Conservation (phyloP, 2,888 invertebrate species). For the Philopedon plagiatum region DNA sequence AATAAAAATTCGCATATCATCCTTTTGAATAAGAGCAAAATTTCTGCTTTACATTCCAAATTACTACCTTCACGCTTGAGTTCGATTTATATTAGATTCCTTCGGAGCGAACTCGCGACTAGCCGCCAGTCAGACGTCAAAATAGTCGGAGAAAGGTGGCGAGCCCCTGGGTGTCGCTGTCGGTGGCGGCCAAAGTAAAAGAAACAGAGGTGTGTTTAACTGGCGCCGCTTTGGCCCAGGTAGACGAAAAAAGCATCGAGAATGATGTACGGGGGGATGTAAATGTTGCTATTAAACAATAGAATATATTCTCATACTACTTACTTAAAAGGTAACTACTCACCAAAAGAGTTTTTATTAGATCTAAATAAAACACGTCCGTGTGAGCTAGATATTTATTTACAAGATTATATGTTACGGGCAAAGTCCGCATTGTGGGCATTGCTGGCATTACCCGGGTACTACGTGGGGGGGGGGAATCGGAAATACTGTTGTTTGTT, state of each 20-base stretch:
- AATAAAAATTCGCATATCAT: slow-evolving; percentile 18
- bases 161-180: slow-evolving; percentile 47
- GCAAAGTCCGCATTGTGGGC: too few species aligned
- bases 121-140: slow-evolving; percentile 50
- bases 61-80: slow-evolving; percentile 43
- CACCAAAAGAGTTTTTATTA: too few species aligned
- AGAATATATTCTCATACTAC: not conserved
- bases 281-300: not conserved
- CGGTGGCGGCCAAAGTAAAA: slow-evolving; percentile 62
- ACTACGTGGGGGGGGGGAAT: too few species aligned
- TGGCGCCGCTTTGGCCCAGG: slow-evolving; percentile 66
- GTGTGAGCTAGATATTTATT: too few species aligned
- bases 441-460: too few species aligned
- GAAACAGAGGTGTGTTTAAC: slow-evolving; percentile 67
- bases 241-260: slow-evolving; percentile 33
- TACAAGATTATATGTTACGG: too few species aligned
- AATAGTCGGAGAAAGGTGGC: slow-evolving; percentile 51
- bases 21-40: slow-evolving; percentile 18
- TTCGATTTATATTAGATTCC: slow-evolving; percentile 49
- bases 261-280: slow-evolving; percentile 26
- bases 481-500: too few species aligned
- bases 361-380: too few species aligned
- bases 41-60: slow-evolving; percentile 44
- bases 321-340: too few species aligned
- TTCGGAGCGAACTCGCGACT: slow-evolving; percentile 38